Evolutionary conservation across 2,113 vertebrate genomes (phyloP).

Genomic region (Muntiacus reevesi): DNA sequence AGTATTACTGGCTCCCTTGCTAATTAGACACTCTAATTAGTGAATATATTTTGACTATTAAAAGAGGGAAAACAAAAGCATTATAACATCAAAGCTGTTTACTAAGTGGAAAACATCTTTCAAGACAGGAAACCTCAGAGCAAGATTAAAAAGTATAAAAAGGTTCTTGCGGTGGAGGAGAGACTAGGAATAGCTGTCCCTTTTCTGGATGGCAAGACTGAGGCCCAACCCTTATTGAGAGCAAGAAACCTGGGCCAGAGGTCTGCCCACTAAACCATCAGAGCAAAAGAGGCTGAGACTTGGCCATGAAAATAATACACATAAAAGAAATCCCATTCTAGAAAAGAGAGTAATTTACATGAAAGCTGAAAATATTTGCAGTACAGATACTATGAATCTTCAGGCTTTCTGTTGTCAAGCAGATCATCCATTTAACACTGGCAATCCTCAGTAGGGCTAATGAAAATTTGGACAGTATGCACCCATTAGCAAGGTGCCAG

Average conservation of each 20-base stretch:
- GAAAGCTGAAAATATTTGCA: slow-evolving; percentile 39
- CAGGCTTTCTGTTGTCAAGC: background rate
- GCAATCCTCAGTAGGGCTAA: slow-evolving; percentile 28
- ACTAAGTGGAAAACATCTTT: background rate
- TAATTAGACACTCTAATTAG: slow-evolving; percentile 29
- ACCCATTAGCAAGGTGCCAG: background rate
- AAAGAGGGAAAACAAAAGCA: slow-evolving; percentile 11
- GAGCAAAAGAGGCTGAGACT: background rate
- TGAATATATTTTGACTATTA: slow-evolving; percentile 18
- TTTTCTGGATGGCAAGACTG: background rate
- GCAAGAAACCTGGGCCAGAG: background rate
- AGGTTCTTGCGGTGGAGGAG: fast-evolving
- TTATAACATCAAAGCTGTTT: background rate
- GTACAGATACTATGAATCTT: slow-evolving; percentile 18
- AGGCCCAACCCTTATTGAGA: background rate
- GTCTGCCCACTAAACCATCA: background rate
- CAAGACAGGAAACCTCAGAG: background rate
- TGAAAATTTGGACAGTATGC: slow-evolving; percentile 51
- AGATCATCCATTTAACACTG: background rate
- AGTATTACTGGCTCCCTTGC: background rate
- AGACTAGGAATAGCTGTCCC: background rate
- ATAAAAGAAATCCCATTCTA: slow-evolving; percentile 29
- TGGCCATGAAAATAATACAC: background rate
- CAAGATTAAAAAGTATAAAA: background rate
- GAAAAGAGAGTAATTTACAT: slow-evolving; percentile 33